Evolutionary conservation across 2,888 invertebrate genomes (phyloP), one percentile per base, ranked within the genome.

Genomic region (Nowickia ferox): DNA sequence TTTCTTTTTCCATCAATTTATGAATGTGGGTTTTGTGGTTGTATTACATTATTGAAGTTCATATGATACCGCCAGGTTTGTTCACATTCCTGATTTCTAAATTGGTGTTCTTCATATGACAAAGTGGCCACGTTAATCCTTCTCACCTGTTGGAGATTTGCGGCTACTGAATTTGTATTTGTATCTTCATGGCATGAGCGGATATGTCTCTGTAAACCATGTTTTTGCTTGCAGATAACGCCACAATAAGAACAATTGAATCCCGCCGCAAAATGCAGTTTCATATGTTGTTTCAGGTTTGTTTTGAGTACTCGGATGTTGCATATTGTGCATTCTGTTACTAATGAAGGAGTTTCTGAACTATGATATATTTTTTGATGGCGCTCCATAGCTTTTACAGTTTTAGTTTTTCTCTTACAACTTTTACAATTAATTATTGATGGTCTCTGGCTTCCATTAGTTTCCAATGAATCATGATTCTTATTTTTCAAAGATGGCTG

Each of bases 281-380:
- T 9, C 55, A 57, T 59, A 59, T 80, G 80, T n/a, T 15, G 8
- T 30, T 65, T 6, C 6, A 80, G 10, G 13, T 66, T 65, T n/a
- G 6, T 8, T 13, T 0, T 40, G 5, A 72, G 48, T 17, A 80
- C 11, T 17, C 51, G 46, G 66, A 51, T 66, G 1, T 22, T n/a
- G n/a, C 80, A 80, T 1, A 80, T 57, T 22, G 40, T 17, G 48
- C 80, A 80, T 42, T 59, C 19, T 5, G 38, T 42, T 40, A 19
- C 10, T 0, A 71, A 19, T 19, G 55, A 10, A 30, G 19, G 44
- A 5, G 59, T 15, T 53, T 63, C 63, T 8, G 71, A n/a, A 44
- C 63, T 65, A 38, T 79, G 79, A 55, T 61, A 55, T 55, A 44
- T 3, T 46, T 38, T 17, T 17, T 63, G 17, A 46, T 79, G 79